Percentiles rank a stretch among this genome's conserved stretches.
These are phyloP conservation scores for Pantherophis alleghaniensis DNA, from an alignment of 2,797 vertebrate genomes.

Conservation along the genomic window DNA sequence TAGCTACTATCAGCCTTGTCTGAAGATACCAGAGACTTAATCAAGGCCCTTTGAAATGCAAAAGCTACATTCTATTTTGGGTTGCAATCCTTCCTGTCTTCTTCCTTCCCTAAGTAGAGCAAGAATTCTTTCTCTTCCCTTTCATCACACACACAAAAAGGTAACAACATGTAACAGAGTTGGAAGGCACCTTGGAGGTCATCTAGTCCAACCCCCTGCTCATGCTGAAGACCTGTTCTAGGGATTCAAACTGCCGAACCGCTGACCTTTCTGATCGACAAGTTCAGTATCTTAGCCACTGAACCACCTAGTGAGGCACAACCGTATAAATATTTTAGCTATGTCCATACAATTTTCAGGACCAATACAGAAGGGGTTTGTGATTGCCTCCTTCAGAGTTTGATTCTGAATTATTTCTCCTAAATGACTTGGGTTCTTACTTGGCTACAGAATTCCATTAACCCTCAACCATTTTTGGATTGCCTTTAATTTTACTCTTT, in stretches of 20 bases:
- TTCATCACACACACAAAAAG: neutral
- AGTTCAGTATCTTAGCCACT: no score
- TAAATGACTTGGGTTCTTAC: neutral
- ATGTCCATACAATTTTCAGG: neutral
- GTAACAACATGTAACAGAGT: neutral
- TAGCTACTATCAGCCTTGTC: neutral
- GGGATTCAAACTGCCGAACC: no score
- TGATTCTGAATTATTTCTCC: neutral
- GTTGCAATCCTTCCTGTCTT: neutral
- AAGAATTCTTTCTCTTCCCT: neutral
- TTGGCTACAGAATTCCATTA: neutral
- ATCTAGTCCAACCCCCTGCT: no score
- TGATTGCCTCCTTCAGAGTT: neutral
- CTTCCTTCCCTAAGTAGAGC: neutral
- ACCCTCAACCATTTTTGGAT: neutral
- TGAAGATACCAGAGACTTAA: neutral
- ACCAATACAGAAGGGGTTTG: neutral
- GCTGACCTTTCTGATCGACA: no score
- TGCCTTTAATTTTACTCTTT: neutral
- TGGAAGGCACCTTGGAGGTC: no score
- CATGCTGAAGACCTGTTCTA: no score
- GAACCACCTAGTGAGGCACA: neutral
- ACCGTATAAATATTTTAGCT: neutral
- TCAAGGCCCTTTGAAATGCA: neutral
- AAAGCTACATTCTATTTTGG: neutral